Evolutionary conservation across 2,113 vertebrate species (phyloP).

Genomic region (mouse (Mus musculus)): GRCm39 chr7:36691001-36691500

Average conservation of each 20-base stretch:
- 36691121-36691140: not conserved
- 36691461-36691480: not conserved
- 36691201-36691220: not conserved
- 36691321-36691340: accelerated
- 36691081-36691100: not conserved
- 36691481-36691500: not conserved
- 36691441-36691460: not conserved
- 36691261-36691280: not conserved
- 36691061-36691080: not conserved
- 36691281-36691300: not conserved
- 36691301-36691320: not conserved
- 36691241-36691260: not conserved
- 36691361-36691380: not conserved
- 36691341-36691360: not conserved
- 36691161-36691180: not conserved
- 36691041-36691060: not conserved
- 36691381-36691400: not conserved
- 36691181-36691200: not conserved
- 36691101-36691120: not conserved
- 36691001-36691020: not conserved
- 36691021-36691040: not conserved
- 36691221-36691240: not conserved
- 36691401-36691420: not conserved
- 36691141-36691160: not conserved
- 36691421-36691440: not conserved